Conservation (phyloP, 2,797 vertebrate genomes). For the Spinus olivaceus region DNA sequence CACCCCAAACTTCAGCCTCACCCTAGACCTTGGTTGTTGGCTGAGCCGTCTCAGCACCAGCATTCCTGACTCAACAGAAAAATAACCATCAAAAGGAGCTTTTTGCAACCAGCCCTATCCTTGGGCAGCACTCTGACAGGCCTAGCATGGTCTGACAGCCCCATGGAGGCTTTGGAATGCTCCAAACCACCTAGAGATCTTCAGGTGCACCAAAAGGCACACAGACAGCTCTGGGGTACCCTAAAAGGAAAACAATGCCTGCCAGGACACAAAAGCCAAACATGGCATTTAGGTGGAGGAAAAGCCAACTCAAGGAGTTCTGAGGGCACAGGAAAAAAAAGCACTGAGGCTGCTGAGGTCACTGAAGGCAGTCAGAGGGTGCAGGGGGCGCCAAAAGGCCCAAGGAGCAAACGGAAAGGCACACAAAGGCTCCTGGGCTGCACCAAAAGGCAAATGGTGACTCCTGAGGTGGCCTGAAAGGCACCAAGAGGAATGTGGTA, state of each 20-base stretch:
- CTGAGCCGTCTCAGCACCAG: background rate
- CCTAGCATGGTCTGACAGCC: background rate
- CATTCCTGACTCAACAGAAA: background rate
- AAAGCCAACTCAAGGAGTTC: background rate
- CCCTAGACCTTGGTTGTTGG: background rate
- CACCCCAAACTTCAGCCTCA: background rate
- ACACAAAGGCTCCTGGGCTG: background rate
- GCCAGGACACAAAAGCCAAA: background rate
- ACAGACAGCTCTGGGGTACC: accelerated
- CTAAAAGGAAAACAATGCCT: background rate
- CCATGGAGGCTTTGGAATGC: background rate
- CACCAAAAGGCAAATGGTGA: background rate
- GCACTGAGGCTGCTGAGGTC: background rate
- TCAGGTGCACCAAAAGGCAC: background rate
- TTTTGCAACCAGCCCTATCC: background rate
- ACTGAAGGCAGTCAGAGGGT: background rate
- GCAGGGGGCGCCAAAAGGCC: background rate
- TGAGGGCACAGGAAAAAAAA: background rate
- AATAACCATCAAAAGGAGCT: background rate
- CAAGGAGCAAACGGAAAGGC: background rate
- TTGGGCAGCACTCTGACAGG: background rate
- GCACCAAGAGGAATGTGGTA: background rate
- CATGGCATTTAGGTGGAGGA: background rate
- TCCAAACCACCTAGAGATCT: background rate
- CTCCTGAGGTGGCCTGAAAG: background rate